Conservation (phyloP, 2,888 invertebrate species). For the Dicyrtoma fusca region DNA sequence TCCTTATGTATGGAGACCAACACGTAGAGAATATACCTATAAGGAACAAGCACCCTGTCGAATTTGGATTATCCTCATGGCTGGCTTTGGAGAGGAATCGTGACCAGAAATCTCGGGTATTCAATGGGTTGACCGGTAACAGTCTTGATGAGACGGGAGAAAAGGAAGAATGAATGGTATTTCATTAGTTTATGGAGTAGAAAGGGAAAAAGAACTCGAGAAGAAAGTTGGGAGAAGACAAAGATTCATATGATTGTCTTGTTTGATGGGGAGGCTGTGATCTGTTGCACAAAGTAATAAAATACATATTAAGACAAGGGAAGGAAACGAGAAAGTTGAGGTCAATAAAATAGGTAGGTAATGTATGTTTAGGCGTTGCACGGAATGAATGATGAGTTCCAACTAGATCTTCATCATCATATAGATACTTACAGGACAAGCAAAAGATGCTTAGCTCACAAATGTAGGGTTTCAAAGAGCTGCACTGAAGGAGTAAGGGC, state of each 20-base stretch:
- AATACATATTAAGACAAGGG: conserved; percentile 12
- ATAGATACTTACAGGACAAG: conserved; percentile 29
- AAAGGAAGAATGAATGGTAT: background rate
- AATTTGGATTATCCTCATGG: too few relatives aligned
- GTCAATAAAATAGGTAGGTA: conserved; percentile 37
- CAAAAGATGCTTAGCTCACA: conserved; percentile 17
- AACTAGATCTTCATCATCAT: conserved; percentile 36
- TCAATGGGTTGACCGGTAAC: too few relatives aligned
- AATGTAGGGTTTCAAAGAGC: background rate
- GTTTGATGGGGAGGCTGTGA: background rate
- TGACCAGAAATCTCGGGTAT: too few relatives aligned
- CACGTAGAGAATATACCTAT: too few relatives aligned
- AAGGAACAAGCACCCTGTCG: too few relatives aligned
- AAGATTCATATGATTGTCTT: background rate
- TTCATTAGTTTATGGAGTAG: conserved; percentile 1
- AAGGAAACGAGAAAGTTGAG: conserved; percentile 8
- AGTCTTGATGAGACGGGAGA: too few relatives aligned
- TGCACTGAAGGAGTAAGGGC: conserved; percentile 1
- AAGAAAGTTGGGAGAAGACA: background rate
- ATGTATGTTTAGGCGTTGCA: conserved; percentile 31
- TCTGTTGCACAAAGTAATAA: conserved; percentile 26
- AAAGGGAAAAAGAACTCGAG: background rate
- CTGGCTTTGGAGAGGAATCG: too few relatives aligned
- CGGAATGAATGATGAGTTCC: conserved; percentile 35
- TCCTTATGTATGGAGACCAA: too few relatives aligned